These are phyloP conservation scores for Megastigmus dorsalis DNA, from an alignment of 2,888 invertebrate species.

Conservation along the genomic window DNA sequence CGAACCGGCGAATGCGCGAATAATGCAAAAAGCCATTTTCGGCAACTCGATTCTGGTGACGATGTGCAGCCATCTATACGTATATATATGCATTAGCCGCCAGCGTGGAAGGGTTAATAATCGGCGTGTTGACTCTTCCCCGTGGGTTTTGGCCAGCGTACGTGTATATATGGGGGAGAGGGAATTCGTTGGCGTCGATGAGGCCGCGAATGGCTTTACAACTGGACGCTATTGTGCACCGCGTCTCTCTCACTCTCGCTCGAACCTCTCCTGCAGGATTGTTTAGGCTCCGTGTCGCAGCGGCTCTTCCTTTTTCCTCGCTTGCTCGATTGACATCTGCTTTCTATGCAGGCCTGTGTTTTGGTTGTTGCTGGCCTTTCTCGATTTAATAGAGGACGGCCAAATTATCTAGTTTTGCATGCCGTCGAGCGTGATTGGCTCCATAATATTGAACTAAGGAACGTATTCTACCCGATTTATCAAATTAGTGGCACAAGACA, in stretches of 20 bases:
- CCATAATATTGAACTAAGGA: not conserved
- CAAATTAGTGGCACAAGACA: too few relatives aligned
- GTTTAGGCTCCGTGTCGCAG: not conserved
- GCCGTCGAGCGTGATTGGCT: too few relatives aligned
- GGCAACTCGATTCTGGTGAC: too few relatives aligned
- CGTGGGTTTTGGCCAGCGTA: not conserved
- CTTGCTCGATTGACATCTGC: too few relatives aligned
- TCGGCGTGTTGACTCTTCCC: slow-evolving; percentile 5
- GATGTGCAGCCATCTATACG: too few relatives aligned
- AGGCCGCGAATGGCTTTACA: slow-evolving; percentile 17
- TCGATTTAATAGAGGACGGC: not conserved
- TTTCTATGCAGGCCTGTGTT: not conserved
- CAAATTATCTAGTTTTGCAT: too few relatives aligned
- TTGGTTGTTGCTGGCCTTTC: not conserved
- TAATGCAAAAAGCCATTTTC: slow-evolving; percentile 40
- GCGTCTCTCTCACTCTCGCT: not conserved
- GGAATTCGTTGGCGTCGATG: not conserved
- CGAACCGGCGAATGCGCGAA: slow-evolving; percentile 24
- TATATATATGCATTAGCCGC: not conserved
- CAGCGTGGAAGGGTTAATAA: slow-evolving; percentile 10
- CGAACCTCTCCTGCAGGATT: not conserved
- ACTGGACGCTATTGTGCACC: not conserved
- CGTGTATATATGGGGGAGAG: not conserved
- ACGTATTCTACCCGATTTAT: too few relatives aligned
- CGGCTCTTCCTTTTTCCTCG: not conserved